These are phyloP conservation scores for Megaceryle alcyon DNA, from an alignment of 2,797 vertebrate genomes.

Conservation along the genomic window DNA sequence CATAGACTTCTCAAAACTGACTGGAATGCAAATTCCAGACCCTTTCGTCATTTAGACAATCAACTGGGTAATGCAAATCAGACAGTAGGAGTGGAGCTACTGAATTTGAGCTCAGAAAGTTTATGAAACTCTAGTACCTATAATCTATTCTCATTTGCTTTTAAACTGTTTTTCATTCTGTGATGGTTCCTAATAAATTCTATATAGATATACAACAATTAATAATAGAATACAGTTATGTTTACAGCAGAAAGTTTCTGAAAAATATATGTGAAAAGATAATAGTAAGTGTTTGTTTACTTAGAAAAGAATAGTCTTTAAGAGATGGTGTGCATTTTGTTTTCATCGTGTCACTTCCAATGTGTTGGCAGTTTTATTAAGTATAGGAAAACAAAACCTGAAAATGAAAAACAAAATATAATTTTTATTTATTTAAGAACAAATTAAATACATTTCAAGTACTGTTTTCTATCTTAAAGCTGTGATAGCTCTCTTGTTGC, in stretches of 20 bases:
- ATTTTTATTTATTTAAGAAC: slow-evolving; percentile 23
- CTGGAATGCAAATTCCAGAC: background rate
- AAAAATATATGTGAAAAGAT: background rate
- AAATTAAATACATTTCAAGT: slow-evolving; percentile 60
- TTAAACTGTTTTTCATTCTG: background rate
- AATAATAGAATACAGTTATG: background rate
- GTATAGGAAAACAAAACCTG: slow-evolving; percentile 48
- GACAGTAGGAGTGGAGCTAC: background rate
- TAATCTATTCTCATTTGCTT: background rate
- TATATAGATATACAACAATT: background rate
- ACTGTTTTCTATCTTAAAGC: slow-evolving; percentile 63
- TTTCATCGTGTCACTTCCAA: background rate
- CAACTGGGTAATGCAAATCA: background rate
- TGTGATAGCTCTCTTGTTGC: slow-evolving; percentile 55
- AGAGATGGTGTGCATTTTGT: background rate
- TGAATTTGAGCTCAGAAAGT: background rate
- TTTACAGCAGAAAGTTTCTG: background rate
- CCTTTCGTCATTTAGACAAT: background rate
- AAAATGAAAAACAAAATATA: slow-evolving; percentile 32
- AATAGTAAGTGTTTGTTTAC: background rate
- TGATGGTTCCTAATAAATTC: background rate
- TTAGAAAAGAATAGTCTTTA: background rate
- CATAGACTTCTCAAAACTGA: background rate
- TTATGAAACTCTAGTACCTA: background rate
- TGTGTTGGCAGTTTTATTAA: background rate